Evolutionary conservation across 2,113 vertebrate genomes (phyloP).

Genomic region (Seriola quinqueradiata): DNA sequence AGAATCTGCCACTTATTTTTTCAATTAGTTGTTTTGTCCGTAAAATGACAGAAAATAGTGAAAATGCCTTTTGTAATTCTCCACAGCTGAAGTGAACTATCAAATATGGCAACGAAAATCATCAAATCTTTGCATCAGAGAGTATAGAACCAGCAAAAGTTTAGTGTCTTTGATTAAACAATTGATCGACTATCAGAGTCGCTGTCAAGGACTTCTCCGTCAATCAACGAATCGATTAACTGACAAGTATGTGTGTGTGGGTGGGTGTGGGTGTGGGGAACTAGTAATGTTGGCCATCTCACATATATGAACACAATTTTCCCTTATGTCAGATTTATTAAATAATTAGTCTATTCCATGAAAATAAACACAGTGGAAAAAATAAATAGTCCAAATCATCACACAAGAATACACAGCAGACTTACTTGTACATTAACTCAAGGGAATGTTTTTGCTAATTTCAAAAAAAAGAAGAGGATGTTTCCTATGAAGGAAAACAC

Average conservation of each 20-base stretch:
- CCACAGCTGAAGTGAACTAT: neutral
- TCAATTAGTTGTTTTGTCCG: neutral
- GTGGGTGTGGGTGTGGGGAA: conserved; percentile 34
- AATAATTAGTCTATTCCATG: conserved; percentile 95
- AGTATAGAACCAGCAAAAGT: neutral
- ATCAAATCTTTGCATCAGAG: neutral
- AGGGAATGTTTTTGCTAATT: conserved; percentile 91
- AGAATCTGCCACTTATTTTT: neutral
- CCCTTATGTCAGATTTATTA: conserved; percentile 98
- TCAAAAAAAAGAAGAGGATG: conserved; percentile 70
- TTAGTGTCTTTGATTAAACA: neutral
- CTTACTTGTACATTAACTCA: conserved; percentile 88
- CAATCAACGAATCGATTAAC: neutral
- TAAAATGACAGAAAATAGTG: neutral
- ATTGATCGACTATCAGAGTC: neutral
- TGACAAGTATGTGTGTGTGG: neutral
- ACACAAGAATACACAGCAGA: conserved; percentile 95
- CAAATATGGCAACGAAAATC: neutral
- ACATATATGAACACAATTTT: conserved; percentile 71
- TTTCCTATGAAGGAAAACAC: conserved; percentile 42
- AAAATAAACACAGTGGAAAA: conserved; percentile 92
- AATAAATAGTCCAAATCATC: conserved; percentile 98
- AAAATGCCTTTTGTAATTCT: neutral
- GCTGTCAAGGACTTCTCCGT: neutral
- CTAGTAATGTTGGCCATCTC: conserved; percentile 14